Conservation (phyloP, 2,888 invertebrate species). For the Sinohyriopsis cumingii region DNA sequence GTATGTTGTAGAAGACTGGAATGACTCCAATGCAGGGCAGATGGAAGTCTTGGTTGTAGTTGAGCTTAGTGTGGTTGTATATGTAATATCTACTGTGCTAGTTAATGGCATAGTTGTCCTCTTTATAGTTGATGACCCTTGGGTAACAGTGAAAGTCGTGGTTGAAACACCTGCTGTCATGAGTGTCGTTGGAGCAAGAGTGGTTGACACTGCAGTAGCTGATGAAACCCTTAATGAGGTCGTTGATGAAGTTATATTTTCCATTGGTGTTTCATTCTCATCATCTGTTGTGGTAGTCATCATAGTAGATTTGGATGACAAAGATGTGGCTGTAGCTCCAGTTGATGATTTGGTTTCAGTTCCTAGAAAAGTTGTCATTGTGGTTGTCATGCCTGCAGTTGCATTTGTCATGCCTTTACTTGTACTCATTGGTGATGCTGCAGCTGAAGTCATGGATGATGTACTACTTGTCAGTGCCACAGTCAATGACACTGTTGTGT, state of each 20-base stretch:
- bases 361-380: conserved; percentile 3
- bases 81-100: background rate
- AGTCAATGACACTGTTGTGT: background rate
- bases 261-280: background rate
- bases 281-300: background rate
- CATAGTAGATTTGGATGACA: background rate
- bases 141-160: background rate
- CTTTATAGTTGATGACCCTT: conserved; percentile 2
- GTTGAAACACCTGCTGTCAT: background rate
- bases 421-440: background rate
- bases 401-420: background rate
- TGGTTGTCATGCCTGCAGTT: conserved; percentile 2
- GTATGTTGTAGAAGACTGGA: no score
- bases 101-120: background rate
- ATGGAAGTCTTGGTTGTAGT: conserved; percentile 2
- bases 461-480: background rate
- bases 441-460: background rate
- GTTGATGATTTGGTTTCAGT: conserved; percentile 2
- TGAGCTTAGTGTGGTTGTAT: conserved; percentile 1
- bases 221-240: background rate
- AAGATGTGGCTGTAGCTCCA: conserved; percentile 1
- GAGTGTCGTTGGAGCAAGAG: background rate
- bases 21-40: no score
- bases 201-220: conserved; percentile 6
- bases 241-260: conserved; percentile 5